Evolutionary conservation across 2,888 invertebrate species (phyloP).

Genomic region (Pollenia griseotomentosa): DNA sequence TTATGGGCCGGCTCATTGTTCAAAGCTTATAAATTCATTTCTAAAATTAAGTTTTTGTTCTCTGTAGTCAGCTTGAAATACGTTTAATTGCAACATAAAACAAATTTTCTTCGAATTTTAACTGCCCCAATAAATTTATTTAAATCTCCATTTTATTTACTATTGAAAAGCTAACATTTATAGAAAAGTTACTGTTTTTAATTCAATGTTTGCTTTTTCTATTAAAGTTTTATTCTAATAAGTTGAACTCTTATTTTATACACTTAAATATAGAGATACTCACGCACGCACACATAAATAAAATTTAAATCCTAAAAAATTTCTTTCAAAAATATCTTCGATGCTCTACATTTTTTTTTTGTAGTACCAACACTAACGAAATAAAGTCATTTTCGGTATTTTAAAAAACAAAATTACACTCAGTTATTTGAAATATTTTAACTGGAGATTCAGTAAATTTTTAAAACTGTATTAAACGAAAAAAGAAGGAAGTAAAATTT

Average conservation of each 20-base stretch:
- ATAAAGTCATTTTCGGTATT: not conserved
- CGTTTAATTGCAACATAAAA: too few species aligned
- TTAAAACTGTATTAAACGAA: not conserved
- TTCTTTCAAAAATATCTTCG: not conserved
- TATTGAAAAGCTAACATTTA: too few species aligned
- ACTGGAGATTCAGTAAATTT: conserved; percentile 14
- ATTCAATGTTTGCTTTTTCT: not conserved
- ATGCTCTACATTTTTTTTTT: not conserved
- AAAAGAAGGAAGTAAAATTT: not conserved
- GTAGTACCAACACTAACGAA: not conserved
- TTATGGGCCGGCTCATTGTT: too few species aligned
- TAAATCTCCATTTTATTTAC: not conserved
- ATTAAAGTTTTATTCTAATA: too few species aligned
- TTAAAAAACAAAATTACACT: not conserved
- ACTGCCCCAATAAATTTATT: not conserved
- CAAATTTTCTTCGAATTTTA: too few species aligned
- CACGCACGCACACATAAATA: not conserved
- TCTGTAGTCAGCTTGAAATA: too few species aligned
- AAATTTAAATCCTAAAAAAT: not conserved
- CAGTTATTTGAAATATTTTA: conserved; percentile 28
- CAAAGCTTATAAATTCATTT: too few species aligned
- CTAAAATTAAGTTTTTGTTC: too few species aligned
- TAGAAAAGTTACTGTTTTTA: not conserved
- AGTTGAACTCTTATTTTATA: too few species aligned
- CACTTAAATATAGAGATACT: too few species aligned